Evolutionary conservation across 2,888 invertebrate genomes (phyloP).

Genomic region (Troilus luridus): DNA sequence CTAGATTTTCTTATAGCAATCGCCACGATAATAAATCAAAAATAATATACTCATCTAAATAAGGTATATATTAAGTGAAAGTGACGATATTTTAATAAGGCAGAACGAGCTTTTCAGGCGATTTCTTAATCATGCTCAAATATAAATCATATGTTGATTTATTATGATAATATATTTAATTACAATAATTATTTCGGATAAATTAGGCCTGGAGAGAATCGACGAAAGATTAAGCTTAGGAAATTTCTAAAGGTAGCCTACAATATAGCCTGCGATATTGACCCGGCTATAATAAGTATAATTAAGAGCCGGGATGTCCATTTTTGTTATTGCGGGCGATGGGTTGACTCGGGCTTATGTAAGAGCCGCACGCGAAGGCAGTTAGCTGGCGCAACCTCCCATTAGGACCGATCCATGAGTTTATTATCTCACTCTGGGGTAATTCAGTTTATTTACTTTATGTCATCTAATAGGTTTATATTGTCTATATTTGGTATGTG

Average conservation of each 20-base stretch:
- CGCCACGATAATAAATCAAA: no score
- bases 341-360: neutral
- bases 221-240: neutral
- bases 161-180: neutral
- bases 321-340: constrained; percentile 13
- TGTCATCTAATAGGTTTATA: neutral
- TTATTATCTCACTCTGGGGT: neutral
- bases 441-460: neutral
- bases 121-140: neutral
- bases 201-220: neutral
- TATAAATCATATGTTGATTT: neutral
- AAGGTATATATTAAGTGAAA: no score
- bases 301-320: constrained; percentile 30
- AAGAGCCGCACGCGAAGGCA: neutral
- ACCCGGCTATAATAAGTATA: constrained; percentile 35
- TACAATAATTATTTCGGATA: constrained; percentile 11
- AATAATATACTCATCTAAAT: no score
- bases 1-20: no score
- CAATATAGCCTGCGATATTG: neutral
- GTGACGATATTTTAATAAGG: no score
- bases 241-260: neutral
- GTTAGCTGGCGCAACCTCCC: neutral
- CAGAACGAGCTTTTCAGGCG: neutral
- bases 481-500: neutral
- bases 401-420: constrained; percentile 15